Evolutionary conservation across 1,140 invertebrate genomes (phyloP), one percentile per base, ranked within the genome.

Genomic region (Holotrichia oblita): DNA sequence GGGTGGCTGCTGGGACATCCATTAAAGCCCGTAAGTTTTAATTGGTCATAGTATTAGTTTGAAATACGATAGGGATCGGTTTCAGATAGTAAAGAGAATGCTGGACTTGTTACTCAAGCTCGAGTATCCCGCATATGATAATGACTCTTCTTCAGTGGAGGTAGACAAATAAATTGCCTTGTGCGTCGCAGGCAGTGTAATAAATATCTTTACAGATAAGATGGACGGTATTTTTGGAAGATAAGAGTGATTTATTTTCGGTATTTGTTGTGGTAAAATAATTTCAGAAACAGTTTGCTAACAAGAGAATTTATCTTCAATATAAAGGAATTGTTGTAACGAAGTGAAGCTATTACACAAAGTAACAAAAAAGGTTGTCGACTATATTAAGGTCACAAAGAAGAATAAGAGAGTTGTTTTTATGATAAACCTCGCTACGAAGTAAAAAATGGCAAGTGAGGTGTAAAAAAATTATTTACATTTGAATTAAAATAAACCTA

Each of bases 21-120:
- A 48, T 48, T 48, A 48, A 48, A n/a, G 44, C 12, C n/a, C 44
- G 44, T 48, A 48, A 48, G 44, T 48, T 48, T 48, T 48, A 48
- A 48, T 48, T 48, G n/a, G 44, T 14, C 6, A n/a, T 48, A 12
- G 44, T 12, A n/a, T 48, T 14, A 48, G 44, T 48, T 48, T 48
- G 44, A 48, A 48, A 48, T 48, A 48, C 44, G 44, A 48, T 48
- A 48, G 44, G 44, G 44, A 48, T 48, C 44, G 44, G 44, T 48
- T 48, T 48, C 44, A 12, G 44, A 10, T n/a, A n/a, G n/a, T n/a
- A n/a, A n/a, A 3, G 10, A 48, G 8, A 48, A n/a, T 3, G 44
- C 44, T n/a, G 44, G 4, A 48, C 44, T 48, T 48, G 44, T 3
- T 48, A 48, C 3, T 48, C 12, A n/a, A 12, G 44, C n/a, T n/a